Evolutionary conservation across 2,888 invertebrate genomes (phyloP), one percentile per base, ranked within the genome.

Genomic region (Incurvaria masculella): DNA sequence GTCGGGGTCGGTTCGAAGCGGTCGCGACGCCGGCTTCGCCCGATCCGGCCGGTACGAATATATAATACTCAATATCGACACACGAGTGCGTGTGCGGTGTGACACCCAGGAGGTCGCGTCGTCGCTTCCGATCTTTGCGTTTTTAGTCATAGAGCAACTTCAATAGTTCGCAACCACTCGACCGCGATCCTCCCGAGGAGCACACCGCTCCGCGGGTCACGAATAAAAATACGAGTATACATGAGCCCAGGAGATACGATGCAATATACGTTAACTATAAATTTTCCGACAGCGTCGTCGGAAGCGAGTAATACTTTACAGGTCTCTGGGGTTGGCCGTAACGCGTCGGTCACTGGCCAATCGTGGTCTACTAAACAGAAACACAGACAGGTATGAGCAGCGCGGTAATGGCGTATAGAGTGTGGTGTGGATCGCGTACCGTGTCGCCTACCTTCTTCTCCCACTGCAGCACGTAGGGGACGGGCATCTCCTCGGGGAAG

Each of bases 381-480:
- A 79, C 72, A 71, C 68, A 75, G 74, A 76, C 72, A 40, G 72
- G 73, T 68, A 70, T 75, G 76, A 75, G 78, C 75, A 76, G 75
- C 73, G 70, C 72, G 72, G 76, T 75, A 75, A 71, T 71, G 44
- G 51, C 42, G 75, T 74, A 75, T 76, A 72, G 74, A 75, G 74
- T 74, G 74, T 73, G 74, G 72, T 74, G 74, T 68, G 72, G 64
- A 69, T 86, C 88, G 87, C 91, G 88, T 91, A 91, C 91, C 91
- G 89, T 89, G 83, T 91, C 90, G 89, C 91, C 89, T 91, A 94
- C 94, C 91, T 95, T 94, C 89, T 96, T 97, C 88, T 94, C 93
- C 97, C 97, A 97, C 85, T 95, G 94, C 79, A 97, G 89, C 82
- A 97, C 94, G 84, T 95, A 95, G 80, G 95, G 94, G 82, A 94